These are phyloP conservation scores for Osmerus mordax DNA, from an alignment of 2,113 vertebrate genomes.

Conservation along the genomic window DNA sequence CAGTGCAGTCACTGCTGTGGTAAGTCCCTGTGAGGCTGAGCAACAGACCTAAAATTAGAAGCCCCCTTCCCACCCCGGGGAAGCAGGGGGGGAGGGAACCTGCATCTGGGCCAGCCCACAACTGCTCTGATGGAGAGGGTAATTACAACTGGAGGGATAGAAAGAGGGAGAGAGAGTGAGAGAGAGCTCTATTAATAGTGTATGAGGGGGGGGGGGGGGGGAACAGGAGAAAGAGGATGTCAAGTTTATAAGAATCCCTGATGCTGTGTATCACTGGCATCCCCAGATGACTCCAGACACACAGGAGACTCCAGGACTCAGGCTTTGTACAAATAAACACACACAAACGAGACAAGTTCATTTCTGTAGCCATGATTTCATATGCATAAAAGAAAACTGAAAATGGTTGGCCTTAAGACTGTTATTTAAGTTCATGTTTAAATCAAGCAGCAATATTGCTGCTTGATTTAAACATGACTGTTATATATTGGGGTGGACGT, in stretches of 20 bases:
- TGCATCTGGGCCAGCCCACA: neutral
- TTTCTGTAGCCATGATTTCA: neutral
- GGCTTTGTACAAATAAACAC: neutral
- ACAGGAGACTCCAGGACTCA: neutral
- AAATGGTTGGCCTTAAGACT: no score
- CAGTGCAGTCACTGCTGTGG: neutral
- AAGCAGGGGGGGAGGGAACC: neutral
- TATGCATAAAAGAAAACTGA: neutral
- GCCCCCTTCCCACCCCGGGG: neutral
- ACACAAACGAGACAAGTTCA: neutral
- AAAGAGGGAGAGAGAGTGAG: no score
- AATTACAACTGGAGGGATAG: slow-evolving; percentile 2
- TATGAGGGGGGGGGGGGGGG: slow-evolving; percentile 3
- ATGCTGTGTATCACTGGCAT: neutral
- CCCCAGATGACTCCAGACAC: neutral
- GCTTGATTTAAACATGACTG: no score
- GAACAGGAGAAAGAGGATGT: slow-evolving; percentile 3
- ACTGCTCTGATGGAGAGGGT: slow-evolving; percentile 10
- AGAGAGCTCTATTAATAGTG: slow-evolving; percentile 14
- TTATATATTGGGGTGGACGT: no score
- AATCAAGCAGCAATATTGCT: no score
- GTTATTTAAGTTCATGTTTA: no score
- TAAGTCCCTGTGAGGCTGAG: neutral
- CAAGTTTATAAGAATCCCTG: slow-evolving; percentile 4
- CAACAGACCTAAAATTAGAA: neutral